These are phyloP conservation scores for Drosophila takahashii DNA, from an alignment of 1,140 invertebrate species.

Conservation along the genomic window DNA sequence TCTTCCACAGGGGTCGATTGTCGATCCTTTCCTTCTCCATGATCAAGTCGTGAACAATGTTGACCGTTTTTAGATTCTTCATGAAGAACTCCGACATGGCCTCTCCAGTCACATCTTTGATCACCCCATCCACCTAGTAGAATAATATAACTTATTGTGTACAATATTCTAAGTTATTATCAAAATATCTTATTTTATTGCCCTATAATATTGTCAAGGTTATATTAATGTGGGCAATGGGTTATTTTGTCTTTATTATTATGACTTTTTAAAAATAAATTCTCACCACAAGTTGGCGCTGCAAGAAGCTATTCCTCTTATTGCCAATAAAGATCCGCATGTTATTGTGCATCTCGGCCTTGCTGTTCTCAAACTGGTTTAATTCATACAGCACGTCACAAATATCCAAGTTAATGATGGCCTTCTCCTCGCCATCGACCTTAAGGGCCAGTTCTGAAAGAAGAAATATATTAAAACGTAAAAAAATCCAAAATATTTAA, in stretches of 20 bases:
- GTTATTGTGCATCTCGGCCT: slow-evolving; percentile 68
- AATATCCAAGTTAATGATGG: slow-evolving; percentile 62
- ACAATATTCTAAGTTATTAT: neutral
- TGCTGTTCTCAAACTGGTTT: slow-evolving; percentile 70
- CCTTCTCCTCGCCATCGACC: slow-evolving; percentile 28
- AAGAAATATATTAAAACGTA: too few species aligned
- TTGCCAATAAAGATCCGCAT: slow-evolving; percentile 59
- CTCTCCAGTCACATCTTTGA: slow-evolving; percentile 66
- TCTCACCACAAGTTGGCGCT: slow-evolving; percentile 62
- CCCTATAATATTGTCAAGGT: too few species aligned
- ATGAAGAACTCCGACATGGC: slow-evolving; percentile 63
- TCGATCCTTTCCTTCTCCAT: slow-evolving; percentile 49
- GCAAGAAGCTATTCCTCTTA: slow-evolving; percentile 51
- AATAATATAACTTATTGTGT: too few species aligned
- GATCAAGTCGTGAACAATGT: slow-evolving; percentile 35
- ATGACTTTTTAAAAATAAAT: too few species aligned
- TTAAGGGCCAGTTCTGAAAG: slow-evolving; percentile 31
- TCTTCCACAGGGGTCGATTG: slow-evolving; percentile 68
- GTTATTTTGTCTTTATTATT: neutral
- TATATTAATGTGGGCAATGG: too few species aligned
- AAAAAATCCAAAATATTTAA: too few species aligned
- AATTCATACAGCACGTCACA: slow-evolving; percentile 78
- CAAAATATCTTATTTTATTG: neutral
- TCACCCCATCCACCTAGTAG: slow-evolving; percentile 63
- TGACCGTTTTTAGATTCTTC: slow-evolving; percentile 50